Percentiles rank a stretch among this genome's conserved stretches.
Evolutionary conservation across 2,113 vertebrate species (phyloP).

Genomic region (Columbina picui): DNA sequence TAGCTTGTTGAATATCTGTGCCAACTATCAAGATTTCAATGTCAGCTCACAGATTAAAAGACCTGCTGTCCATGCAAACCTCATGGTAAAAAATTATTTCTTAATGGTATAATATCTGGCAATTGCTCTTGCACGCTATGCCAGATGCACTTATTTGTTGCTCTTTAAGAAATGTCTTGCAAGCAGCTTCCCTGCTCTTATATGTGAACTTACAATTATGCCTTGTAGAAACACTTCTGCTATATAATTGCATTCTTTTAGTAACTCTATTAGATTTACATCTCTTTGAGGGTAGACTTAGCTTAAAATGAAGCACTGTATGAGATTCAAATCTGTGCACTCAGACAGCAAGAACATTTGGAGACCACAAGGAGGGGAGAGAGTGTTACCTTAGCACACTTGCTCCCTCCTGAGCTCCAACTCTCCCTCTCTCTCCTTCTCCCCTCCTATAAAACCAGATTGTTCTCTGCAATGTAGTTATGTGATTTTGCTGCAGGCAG

Average conservation of each 20-base stretch:
- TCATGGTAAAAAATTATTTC: neutral
- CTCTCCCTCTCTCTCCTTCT: neutral
- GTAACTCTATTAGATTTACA: neutral
- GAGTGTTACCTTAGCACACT: neutral
- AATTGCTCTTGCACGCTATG: neutral
- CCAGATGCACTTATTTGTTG: neutral
- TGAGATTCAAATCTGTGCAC: neutral
- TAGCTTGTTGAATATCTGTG: neutral
- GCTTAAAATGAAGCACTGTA: neutral
- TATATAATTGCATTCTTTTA: constrained; percentile 8
- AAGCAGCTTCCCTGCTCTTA: neutral
- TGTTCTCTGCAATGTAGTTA: neutral
- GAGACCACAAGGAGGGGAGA: constrained; percentile 26
- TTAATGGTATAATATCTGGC: neutral
- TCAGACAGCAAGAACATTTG: neutral
- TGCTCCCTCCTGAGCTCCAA: neutral
- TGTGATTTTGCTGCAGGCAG: constrained; percentile 40
- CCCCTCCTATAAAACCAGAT: neutral
- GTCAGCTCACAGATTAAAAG: neutral
- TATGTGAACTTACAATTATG: neutral
- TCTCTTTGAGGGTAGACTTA: neutral
- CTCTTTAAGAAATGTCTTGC: neutral
- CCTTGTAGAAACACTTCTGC: constrained; percentile 12
- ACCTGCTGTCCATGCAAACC: constrained; percentile 10
- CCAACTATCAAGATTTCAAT: neutral